These are phyloP conservation scores for Gonatopus flavifemur DNA, from an alignment of 1,140 invertebrate genomes.

Conservation along the genomic window DNA sequence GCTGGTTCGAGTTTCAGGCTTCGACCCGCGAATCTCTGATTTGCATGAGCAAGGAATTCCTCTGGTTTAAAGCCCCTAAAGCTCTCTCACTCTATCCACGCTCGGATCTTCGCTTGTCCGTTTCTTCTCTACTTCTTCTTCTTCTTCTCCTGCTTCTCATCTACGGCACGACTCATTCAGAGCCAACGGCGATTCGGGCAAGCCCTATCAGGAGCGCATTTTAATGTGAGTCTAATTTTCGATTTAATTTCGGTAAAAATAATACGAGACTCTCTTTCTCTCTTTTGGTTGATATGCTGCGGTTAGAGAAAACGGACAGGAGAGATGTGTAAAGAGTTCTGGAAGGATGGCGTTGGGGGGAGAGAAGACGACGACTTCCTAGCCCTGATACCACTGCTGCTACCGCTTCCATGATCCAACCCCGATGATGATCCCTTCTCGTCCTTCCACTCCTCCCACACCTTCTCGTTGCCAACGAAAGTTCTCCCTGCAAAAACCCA, in stretches of 20 bases:
- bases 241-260: conserved; percentile 57
- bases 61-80: conserved; percentile 40
- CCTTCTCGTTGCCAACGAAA: conserved; percentile 34
- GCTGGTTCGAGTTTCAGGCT: too few species aligned
- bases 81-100: conserved; percentile 10
- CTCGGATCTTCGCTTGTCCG: conserved; percentile 11
- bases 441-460: conserved; percentile 4
- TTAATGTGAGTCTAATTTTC: conserved; percentile 54
- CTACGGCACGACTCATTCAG: conserved; percentile 20
- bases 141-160: neutral
- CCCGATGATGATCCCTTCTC: too few species aligned
- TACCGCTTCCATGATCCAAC: too few species aligned
- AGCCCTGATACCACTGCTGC: too few species aligned
- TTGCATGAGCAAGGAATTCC: conserved; percentile 53
- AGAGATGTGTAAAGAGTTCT: neutral
- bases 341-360: neutral
- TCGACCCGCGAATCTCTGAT: conserved; percentile 36
- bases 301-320: neutral
- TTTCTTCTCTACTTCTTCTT: neutral
- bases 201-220: conserved; percentile 46
- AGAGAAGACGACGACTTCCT: conserved; percentile 11
- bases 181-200: conserved; percentile 40
- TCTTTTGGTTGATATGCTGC: conserved; percentile 29
- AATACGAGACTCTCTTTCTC: too few species aligned
- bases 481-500: conserved; percentile 41